phyloP scores from a whole-genome alignment of 2,113 vertebrate genomes.

The Dromas ardeola region DNA sequence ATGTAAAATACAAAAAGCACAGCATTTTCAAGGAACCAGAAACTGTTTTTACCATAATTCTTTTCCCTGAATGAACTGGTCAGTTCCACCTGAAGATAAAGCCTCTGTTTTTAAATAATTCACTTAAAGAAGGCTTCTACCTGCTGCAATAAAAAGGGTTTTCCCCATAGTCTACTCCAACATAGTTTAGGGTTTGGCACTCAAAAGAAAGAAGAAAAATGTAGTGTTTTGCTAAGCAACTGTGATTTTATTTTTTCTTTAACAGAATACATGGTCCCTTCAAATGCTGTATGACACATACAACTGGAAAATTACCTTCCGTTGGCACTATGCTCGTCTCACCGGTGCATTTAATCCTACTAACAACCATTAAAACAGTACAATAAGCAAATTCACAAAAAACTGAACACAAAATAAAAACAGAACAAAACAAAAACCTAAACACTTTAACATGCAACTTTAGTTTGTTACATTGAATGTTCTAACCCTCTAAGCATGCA shows the following conservation, averaged over 20 bases:
- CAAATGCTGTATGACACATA: constrained; percentile 87
- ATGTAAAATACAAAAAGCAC: constrained; percentile 77
- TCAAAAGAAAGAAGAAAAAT: constrained; percentile 70
- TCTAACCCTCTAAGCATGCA: too few species aligned
- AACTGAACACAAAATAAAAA: constrained; percentile 75
- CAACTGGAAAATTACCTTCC: constrained; percentile 78
- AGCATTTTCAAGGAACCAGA: constrained; percentile 88
- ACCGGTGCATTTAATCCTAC: constrained; percentile 81
- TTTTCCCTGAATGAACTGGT: constrained; percentile 43
- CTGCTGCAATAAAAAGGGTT: constrained; percentile 46
- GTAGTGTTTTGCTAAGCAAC: constrained; percentile 49
- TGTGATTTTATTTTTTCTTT: constrained; percentile 47
- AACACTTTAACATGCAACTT: constrained; percentile 84
- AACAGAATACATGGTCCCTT: constrained; percentile 81
- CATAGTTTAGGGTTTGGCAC: constrained; percentile 76
- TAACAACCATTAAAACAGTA: constrained; percentile 80
- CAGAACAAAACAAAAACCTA: constrained; percentile 75
- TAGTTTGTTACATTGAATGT: too few species aligned
- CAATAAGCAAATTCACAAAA: constrained; percentile 84
- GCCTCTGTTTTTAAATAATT: constrained; percentile 9
- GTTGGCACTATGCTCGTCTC: constrained; percentile 81
- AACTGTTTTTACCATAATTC: constrained; percentile 40
- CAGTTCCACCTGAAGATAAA: constrained; percentile 57
- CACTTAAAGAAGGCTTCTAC: constrained; percentile 39
- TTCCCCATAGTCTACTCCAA: constrained; percentile 55